phyloP scores from a whole-genome alignment of 1,140 invertebrate species.

The Zaprionus taronus region DNA sequence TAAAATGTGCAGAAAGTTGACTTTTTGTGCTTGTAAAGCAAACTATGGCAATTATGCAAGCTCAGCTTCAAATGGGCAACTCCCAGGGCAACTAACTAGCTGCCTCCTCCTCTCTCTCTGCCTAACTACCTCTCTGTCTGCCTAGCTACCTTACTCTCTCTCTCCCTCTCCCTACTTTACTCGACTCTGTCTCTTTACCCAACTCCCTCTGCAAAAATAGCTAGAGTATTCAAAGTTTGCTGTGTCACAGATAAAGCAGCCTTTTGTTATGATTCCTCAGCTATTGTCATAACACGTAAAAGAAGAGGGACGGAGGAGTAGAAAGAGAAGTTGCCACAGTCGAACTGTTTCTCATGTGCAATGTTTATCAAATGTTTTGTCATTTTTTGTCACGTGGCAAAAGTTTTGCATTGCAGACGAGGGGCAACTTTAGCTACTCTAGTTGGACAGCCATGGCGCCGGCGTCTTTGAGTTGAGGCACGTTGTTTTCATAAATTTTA shows the following conservation, averaged over 20 bases:
- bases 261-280: slow-evolving; percentile 25
- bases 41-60: slow-evolving; percentile 21
- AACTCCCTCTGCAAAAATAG: neutral
- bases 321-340: neutral
- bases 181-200: neutral
- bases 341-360: slow-evolving; percentile 63
- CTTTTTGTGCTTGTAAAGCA: slow-evolving; percentile 1
- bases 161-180: no score
- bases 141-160: neutral
- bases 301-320: neutral
- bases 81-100: neutral
- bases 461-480: slow-evolving; percentile 56
- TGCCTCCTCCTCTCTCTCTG: neutral
- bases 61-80: neutral
- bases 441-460: slow-evolving; percentile 10
- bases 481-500: slow-evolving; percentile 80
- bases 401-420: slow-evolving; percentile 65
- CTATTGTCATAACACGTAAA: slow-evolving; percentile 65
- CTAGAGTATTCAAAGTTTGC: slow-evolving; percentile 37
- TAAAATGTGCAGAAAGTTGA: neutral
- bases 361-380: slow-evolving; percentile 81
- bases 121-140: neutral
- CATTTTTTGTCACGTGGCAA: slow-evolving; percentile 75
- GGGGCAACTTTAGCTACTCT: slow-evolving; percentile 56
- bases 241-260: slow-evolving; percentile 29